Evolutionary conservation across 2,113 vertebrate genomes (phyloP).

Genomic region (Eolophus roseicapilla): DNA sequence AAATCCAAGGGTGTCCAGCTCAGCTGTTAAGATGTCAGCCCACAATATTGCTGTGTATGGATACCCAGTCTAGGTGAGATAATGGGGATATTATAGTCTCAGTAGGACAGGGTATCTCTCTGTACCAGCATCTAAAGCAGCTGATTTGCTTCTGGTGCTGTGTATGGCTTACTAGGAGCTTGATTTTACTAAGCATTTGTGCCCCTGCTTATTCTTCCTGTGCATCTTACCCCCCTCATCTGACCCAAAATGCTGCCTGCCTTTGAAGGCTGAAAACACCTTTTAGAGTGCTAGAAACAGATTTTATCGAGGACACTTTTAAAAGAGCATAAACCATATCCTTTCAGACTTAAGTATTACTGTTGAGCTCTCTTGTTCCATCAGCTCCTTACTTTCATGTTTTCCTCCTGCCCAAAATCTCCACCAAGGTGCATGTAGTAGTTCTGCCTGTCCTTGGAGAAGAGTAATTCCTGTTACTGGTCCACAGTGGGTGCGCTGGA

Average conservation of each 20-base stretch:
- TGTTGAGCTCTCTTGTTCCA: not conserved
- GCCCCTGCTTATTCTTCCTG: not conserved
- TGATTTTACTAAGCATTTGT: not conserved
- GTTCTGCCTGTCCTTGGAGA: not conserved
- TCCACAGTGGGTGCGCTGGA: not conserved
- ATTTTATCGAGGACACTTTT: not conserved
- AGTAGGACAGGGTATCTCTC: not conserved
- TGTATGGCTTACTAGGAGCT: not conserved
- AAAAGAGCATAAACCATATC: not conserved
- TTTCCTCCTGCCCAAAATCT: not conserved
- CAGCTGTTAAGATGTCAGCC: not conserved
- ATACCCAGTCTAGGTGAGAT: not conserved
- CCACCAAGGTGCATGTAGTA: not conserved
- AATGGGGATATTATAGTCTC: not conserved
- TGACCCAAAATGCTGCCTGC: not conserved
- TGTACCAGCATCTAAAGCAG: not conserved
- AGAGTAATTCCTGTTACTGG: not conserved
- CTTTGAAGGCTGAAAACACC: not conserved
- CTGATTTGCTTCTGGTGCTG: not conserved
- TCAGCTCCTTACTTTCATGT: not conserved
- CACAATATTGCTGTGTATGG: not conserved
- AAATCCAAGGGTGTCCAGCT: not conserved
- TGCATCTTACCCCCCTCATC: not conserved
- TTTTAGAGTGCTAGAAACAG: not conserved
- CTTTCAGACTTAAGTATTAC: not conserved